Conservation (phyloP, 2,113 vertebrate species). For the Notarius lentiginosus region DNA sequence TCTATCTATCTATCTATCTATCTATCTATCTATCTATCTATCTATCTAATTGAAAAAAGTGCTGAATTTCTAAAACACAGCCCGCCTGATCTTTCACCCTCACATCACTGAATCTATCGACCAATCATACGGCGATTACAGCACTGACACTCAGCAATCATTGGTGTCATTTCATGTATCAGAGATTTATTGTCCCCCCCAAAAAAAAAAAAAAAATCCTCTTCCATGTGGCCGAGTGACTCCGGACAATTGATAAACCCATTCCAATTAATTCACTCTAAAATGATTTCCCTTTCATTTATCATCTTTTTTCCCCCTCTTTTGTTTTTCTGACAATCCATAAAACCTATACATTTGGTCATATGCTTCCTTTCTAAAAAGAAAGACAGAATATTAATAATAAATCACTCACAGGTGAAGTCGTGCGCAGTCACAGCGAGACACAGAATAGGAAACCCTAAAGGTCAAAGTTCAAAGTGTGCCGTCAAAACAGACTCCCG, state of each 20-base stretch:
- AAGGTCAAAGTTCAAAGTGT: conserved; percentile 46
- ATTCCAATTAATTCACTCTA: background rate
- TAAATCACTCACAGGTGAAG: background rate
- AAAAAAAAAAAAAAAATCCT: conserved; percentile 20
- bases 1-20: background rate
- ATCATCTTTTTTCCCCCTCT: background rate
- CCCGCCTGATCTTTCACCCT: too few species aligned
- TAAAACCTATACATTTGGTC: too few species aligned
- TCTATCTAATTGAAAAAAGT: too few species aligned
- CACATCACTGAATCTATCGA: too few species aligned
- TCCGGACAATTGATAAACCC: background rate
- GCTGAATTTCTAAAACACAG: too few species aligned
- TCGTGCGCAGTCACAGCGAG: conserved; percentile 3
- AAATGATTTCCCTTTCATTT: background rate
- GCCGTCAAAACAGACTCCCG: conserved; percentile 42
- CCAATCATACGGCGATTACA: too few species aligned
- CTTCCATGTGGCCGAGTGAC: too few species aligned
- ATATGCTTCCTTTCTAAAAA: too few species aligned
- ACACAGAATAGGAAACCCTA: conserved; percentile 11
- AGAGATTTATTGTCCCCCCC: too few species aligned
- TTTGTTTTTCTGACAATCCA: background rate
- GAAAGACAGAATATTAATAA: background rate
- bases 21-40: background rate
- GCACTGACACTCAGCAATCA: too few species aligned
- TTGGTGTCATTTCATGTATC: too few species aligned